Conservation (phyloP, 2,113 vertebrate genomes). For the Dermatemys mawii region DNA sequence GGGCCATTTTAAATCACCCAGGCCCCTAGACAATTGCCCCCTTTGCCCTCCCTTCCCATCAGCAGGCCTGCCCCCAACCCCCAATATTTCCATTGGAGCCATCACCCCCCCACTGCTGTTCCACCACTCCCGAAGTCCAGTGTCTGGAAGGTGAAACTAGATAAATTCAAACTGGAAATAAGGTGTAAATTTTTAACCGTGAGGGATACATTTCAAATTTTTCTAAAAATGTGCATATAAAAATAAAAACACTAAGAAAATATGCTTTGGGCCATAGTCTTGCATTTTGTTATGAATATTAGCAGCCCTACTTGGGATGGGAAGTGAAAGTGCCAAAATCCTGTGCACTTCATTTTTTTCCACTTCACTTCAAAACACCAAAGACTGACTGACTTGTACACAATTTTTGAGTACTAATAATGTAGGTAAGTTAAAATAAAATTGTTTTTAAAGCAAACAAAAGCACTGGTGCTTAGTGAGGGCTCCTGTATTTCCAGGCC, state of each 20-base stretch:
- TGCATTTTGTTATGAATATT: neutral
- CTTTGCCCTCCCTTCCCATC: too few species aligned
- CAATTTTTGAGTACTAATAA: neutral
- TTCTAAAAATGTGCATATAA: neutral
- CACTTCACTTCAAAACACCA: neutral
- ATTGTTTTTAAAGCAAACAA: neutral
- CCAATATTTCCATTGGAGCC: too few species aligned
- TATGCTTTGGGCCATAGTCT: neutral
- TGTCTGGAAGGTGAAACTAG: neutral
- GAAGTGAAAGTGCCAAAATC: neutral
- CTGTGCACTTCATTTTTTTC: neutral
- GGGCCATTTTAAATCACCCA: too few species aligned
- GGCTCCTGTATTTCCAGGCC: neutral
- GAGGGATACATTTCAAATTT: accelerated
- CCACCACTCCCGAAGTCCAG: neutral
- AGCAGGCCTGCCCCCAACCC: too few species aligned
- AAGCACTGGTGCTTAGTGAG: neutral
- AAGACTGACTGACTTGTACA: neutral
- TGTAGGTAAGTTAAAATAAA: neutral
- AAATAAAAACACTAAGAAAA: neutral
- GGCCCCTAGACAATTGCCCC: too few species aligned
- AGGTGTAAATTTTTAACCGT: neutral
- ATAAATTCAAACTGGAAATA: neutral
- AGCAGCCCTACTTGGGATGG: neutral
- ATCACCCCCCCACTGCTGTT: too few species aligned